Evolutionary conservation across 1,140 invertebrate genomes (phyloP), one percentile per base, ranked within the genome.

Genomic region (Trichonephila clavipes): DNA sequence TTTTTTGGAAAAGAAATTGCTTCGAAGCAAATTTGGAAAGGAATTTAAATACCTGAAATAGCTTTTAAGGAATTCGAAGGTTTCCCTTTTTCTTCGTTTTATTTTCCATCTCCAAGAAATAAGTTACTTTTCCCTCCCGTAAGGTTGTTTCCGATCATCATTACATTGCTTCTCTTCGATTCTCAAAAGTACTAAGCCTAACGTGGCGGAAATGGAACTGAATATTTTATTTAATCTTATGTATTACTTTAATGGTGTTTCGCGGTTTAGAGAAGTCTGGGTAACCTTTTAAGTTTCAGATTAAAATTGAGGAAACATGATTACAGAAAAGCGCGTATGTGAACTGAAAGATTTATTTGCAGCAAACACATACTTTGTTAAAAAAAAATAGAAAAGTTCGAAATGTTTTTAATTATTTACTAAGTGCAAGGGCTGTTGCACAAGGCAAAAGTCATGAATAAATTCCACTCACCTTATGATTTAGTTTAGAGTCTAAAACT

Each of bases 11-110:
- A 16, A 21, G 40, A 51, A 83, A 51, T 83, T 83, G 19, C 51
- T 83, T 59, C 21, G 69, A 14, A 77, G 28, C 69, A 77, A 77
- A 77, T 77, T 77, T 24, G 44, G 81, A 83, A 83, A 83, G 44
- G 81, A 83, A 83, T 83, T 83, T 83, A 83, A 83, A 83, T 83
- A 83, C 81, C 81, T 59, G 81, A 83, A 83, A 77, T 77, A 83
- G 81, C 81, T 83, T 58, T 83, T 83, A 83, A 83, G 81, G 81
- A 83, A 58, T 83, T 83, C 51, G 40, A 18, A 34, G 14, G 28
- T 18, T 28, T 77, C 16, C 0, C 18, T 77, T 16, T 69, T 69
- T 69, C 4, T 16, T 28, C 28, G 2, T 28, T 16, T 10, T 62
- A 21, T 62, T 62, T 62, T 21, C 19, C 24, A 0, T 40, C 69